Evolutionary conservation across 2,113 vertebrate species (phyloP).

Genomic region (Podiceps cristatus): DNA sequence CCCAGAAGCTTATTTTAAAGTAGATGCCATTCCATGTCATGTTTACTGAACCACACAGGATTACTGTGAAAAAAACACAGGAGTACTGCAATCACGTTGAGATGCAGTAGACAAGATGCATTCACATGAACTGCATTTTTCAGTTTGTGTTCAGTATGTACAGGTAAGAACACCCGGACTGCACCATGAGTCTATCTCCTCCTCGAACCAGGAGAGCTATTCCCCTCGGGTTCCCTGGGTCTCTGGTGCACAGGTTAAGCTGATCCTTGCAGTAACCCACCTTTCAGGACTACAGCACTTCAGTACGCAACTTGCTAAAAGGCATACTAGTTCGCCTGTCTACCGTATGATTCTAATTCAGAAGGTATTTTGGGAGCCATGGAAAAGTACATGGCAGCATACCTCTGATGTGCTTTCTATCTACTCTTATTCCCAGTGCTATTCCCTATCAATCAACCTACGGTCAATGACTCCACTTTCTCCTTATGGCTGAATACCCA

Average conservation of each 20-base stretch:
- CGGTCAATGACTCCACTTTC: neutral
- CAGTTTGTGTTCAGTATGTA: neutral
- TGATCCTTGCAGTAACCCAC: neutral
- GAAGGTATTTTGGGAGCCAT: neutral
- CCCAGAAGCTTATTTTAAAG: neutral
- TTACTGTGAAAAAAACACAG: neutral
- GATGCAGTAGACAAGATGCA: neutral
- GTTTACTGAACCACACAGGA: neutral
- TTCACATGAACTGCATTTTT: neutral
- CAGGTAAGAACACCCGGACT: neutral
- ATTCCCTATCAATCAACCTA: neutral
- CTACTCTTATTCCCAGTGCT: neutral
- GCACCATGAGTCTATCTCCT: neutral
- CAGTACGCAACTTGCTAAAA: neutral
- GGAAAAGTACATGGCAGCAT: neutral
- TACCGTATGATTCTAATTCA: neutral
- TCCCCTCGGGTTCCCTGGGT: neutral
- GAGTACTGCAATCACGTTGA: neutral
- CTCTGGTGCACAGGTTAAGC: neutral
- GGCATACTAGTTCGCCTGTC: neutral
- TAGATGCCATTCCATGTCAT: neutral
- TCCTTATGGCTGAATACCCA: neutral
- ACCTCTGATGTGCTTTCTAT: neutral
- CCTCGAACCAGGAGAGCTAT: neutral
- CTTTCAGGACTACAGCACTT: neutral